These are phyloP conservation scores for Lophochroa leadbeateri DNA, from an alignment of 2,113 vertebrate species.

Conservation along the genomic window DNA sequence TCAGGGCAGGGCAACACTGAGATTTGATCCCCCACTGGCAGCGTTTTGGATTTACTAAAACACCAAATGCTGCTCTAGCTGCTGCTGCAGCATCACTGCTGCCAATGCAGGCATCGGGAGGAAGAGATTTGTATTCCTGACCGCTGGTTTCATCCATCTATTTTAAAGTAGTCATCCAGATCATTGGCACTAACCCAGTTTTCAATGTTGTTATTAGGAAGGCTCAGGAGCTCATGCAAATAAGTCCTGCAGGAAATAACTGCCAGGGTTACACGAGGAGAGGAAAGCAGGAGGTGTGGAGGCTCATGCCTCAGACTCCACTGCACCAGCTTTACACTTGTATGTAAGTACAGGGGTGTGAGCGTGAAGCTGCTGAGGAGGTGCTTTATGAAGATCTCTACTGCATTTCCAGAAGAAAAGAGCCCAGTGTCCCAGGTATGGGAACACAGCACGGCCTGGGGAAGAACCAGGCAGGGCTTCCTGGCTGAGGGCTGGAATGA, in stretches of 20 bases:
- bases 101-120: background rate
- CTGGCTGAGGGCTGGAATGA: background rate
- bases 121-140: background rate
- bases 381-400: background rate
- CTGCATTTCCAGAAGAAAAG: background rate
- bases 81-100: background rate
- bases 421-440: background rate
- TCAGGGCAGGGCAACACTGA: background rate
- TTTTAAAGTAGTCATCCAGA: background rate
- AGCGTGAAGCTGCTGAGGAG: background rate
- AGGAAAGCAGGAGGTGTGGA: background rate
- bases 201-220: conserved; percentile 20
- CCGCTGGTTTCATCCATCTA: background rate
- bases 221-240: conserved; percentile 18
- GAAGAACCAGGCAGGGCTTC: background rate
- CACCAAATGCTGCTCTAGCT: background rate
- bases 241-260: conserved; percentile 33
- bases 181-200: conserved; percentile 14
- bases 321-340: background rate
- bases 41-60: background rate
- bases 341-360: background rate
- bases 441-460: background rate
- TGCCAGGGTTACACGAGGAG: background rate
- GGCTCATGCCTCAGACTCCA: background rate
- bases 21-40: background rate